Evolutionary conservation across 2,888 invertebrate genomes (phyloP).

Genomic region (Fragum fragum): DNA sequence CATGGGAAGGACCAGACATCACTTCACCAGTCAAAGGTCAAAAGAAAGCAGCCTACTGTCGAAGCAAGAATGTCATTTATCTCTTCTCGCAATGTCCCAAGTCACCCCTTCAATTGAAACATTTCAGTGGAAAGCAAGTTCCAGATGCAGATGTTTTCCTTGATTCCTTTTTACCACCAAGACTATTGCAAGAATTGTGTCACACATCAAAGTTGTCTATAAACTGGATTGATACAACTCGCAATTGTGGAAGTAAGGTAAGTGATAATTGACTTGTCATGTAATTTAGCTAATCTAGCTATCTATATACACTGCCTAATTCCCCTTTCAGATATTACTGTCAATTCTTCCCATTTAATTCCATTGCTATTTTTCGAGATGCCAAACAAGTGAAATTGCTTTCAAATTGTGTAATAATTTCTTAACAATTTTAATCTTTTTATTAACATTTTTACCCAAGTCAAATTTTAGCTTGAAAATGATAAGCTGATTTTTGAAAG

Average conservation of each 20-base stretch:
- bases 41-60: constrained; percentile 21
- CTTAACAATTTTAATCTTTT: no score
- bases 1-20: constrained; percentile 79
- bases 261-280: no score
- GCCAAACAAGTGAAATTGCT: no score
- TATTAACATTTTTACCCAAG: no score
- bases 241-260: background rate
- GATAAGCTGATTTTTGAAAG: no score
- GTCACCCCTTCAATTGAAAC: constrained; percentile 60
- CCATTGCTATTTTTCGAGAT: no score
- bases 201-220: constrained; percentile 70
- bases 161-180: constrained; percentile 77
- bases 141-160: constrained; percentile 79
- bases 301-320: no score
- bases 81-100: constrained; percentile 76
- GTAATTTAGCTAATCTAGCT: no score
- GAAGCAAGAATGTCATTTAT: constrained; percentile 70
- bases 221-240: constrained; percentile 79
- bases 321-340: no score
- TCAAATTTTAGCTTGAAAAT: no score
- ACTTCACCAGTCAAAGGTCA: constrained; percentile 76
- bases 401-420: no score
- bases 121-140: constrained; percentile 78
- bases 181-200: constrained; percentile 71
- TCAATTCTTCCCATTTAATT: no score